phyloP scores from a whole-genome alignment of 1,140 invertebrate species.

The Hyles vespertilio region DNA sequence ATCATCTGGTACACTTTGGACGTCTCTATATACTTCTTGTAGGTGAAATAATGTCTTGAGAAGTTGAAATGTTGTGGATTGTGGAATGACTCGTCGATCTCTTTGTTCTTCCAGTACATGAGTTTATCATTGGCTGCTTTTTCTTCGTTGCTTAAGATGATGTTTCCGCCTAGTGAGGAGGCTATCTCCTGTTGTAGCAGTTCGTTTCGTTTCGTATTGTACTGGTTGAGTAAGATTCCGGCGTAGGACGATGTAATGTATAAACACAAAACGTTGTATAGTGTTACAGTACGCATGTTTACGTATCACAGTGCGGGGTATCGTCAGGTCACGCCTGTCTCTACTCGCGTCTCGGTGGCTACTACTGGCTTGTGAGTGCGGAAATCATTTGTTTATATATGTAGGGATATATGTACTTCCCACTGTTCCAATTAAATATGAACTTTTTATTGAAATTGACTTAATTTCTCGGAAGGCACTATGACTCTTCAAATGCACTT shows the following conservation, averaged over 20 bases:
- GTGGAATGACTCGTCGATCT: constrained; percentile 76
- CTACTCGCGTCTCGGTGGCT: constrained; percentile 5
- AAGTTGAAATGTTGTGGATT: constrained; percentile 79
- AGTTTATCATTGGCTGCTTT: constrained; percentile 78
- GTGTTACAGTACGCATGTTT: constrained; percentile 3
- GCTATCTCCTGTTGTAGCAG: constrained; percentile 46
- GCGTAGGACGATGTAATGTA: constrained; percentile 15
- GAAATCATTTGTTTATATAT: constrained; percentile 13
- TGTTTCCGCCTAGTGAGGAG: constrained; percentile 60
- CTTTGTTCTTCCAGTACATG: constrained; percentile 79
- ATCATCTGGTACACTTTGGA: constrained; percentile 84
- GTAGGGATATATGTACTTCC: not conserved
- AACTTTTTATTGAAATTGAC: no score
- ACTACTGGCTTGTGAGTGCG: constrained; percentile 11
- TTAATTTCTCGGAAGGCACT: no score
- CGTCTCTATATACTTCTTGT: constrained; percentile 78
- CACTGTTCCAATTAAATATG: no score
- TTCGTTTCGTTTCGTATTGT: constrained; percentile 28
- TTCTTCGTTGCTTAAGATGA: constrained; percentile 77
- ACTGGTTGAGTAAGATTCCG: constrained; percentile 27
- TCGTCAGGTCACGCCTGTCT: not conserved
- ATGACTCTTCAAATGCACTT: no score
- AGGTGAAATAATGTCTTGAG: constrained; percentile 81
- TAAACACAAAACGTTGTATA: constrained; percentile 4
- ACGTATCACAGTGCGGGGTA: not conserved